A percentile compares a stretch with the other conserved stretches of the same genome.
These are phyloP conservation scores for Notiomystis cincta DNA, from an alignment of 2,113 vertebrate species.

Conservation along the genomic window DNA sequence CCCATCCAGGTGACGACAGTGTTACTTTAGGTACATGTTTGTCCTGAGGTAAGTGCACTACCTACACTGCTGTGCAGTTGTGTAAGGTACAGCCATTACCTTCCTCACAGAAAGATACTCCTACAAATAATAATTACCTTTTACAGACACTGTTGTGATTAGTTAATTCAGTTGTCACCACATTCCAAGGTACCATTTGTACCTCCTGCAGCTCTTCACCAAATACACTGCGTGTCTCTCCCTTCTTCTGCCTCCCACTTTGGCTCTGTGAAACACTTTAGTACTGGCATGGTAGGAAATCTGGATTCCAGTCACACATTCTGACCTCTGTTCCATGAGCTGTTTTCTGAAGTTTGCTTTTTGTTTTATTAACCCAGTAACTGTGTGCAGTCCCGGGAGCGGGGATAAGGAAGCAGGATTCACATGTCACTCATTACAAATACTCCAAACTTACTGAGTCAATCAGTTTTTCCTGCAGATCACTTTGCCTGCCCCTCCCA, in stretches of 20 bases:
- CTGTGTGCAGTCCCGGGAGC: background rate
- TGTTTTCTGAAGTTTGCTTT: background rate
- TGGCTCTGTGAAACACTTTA: background rate
- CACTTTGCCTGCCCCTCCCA: background rate
- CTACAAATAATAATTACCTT: background rate
- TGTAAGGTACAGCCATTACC: background rate
- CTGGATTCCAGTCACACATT: background rate
- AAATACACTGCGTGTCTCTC: background rate
- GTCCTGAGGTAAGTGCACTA: background rate
- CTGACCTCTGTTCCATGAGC: background rate
- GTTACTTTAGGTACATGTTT: background rate
- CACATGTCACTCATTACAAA: background rate
- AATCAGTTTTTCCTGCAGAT: background rate
- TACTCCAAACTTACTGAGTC: background rate
- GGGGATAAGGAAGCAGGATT: background rate
- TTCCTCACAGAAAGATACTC: background rate
- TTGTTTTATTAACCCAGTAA: background rate
- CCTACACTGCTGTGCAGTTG: background rate
- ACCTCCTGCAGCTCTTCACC: background rate
- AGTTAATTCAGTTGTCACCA: background rate
- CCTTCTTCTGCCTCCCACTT: background rate
- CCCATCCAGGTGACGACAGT: background rate
- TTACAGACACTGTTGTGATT: background rate
- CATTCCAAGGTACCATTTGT: background rate
- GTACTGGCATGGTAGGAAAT: background rate